Evolutionary conservation across 2,888 invertebrate genomes (phyloP), one percentile per base, ranked within the genome.

Genomic region (Notocelia uddmanniana): DNA sequence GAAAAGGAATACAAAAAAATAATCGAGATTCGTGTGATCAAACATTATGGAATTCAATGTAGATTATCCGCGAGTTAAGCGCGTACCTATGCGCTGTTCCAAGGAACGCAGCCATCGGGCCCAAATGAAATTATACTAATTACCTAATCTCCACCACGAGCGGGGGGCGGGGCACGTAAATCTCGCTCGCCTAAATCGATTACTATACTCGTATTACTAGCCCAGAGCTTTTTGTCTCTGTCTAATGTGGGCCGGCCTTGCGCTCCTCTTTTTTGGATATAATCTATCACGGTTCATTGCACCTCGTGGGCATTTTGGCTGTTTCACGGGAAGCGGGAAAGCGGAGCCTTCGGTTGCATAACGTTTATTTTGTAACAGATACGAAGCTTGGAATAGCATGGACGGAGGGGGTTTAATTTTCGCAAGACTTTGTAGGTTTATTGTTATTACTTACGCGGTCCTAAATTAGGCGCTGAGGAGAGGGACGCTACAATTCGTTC

Each of bases 111-210:
- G 84, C 81, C 84, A 84, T 81, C 79, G 83, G 81, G 81, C 80
- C 85, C 86, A 88, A 89, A 90, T 89, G 85, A 89, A 89, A 91
- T 90, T 89, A 90, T 86, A 89, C 89, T 91, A 91, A 91, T 91
- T 91, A 91, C 91, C 87, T 85, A 88, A 89, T 86, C 86, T 87
- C 85, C 87, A 86, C 86, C 86, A 85, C 85, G 88, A 85, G 86
- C 84, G 75, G 70, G 74, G 84, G 89, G 90, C 89, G 89, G 88
- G 83, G 85, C 88, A 83, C 84, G 86, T 89, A 89, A 90, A 90
- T 89, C 88, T 89, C 85, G 87, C 87, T 87, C 88, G 85, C 84
- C 87, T 87, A 89, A 91, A 91, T 91, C 90, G 92, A 92, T 91
- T 91, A 91, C 64, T 64, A 64, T 64, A 54, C 85, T 85, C 84